Percentiles rank a stretch among this genome's conserved stretches.
Conservation (phyloP, 1,140 invertebrate genomes). For the Gryon sp. region DNA sequence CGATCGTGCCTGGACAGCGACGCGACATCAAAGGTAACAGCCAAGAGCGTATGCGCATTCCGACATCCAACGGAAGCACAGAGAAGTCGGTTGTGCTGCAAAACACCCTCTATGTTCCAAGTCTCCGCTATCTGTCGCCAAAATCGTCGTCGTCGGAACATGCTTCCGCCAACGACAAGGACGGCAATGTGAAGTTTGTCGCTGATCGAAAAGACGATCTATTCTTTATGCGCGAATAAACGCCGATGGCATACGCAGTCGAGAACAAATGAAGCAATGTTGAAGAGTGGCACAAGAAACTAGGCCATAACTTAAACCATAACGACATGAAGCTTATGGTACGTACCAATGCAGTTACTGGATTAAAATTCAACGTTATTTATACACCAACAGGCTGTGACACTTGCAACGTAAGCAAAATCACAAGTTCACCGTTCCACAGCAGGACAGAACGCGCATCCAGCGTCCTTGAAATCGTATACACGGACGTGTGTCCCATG, state of each 20-base stretch:
- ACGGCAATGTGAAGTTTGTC: not conserved
- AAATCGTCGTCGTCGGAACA: conserved; percentile 7
- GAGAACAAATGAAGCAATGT: not conserved
- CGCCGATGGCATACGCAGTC: not conserved
- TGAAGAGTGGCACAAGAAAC: not conserved
- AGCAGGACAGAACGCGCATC: not conserved
- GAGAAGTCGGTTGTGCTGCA: not conserved
- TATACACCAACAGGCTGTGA: not conserved
- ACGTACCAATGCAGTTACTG: not conserved
- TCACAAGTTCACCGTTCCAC: not conserved
- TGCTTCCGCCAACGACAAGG: not conserved
- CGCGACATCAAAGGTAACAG: conserved; percentile 22
- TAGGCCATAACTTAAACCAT: not conserved
- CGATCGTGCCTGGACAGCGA: conserved; percentile 37
- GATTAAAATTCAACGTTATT: not conserved
- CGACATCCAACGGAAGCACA: not conserved
- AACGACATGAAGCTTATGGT: not conserved
- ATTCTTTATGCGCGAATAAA: conserved; percentile 2
- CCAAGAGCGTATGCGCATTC: conserved; percentile 48
- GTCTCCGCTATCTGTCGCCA: conserved; percentile 17
- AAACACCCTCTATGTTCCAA: conserved; percentile 4
- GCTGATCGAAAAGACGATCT: not conserved
- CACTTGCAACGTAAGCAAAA: not conserved
- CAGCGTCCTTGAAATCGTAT: too few relatives aligned
- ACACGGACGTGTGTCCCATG: conserved; percentile 3